Evolutionary conservation across 2,113 vertebrate genomes (phyloP), one percentile per base, ranked within the genome.

Genomic region (Porphyrio hochstetteri): DNA sequence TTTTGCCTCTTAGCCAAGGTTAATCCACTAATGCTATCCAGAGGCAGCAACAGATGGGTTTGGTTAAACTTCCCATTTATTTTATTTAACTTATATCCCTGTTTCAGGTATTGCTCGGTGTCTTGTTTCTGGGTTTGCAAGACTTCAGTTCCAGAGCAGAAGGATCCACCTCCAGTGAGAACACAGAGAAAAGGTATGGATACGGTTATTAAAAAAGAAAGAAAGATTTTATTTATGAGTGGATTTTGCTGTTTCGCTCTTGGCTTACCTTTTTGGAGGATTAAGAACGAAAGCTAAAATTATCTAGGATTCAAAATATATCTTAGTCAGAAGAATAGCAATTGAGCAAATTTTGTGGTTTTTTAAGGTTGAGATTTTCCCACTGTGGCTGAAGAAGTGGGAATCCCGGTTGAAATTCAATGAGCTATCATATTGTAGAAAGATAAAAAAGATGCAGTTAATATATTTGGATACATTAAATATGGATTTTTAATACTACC

Each of bases 31-130:
- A 3, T 11, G 16, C 29, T 11, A 17, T n/a, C 8, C 23, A 56
- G 48, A 72, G 28, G 29, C 4, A 67, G 14, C 44, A 88, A 29
- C 13, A 38, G 9, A 16, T 3, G 9, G 2, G 1, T 1, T 70
- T 59, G 2, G 2, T 63, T n/a, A 42, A 10, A 8, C 5, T 17
- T 68, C 76, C 28, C 19, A 10, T 85, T 82, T 80, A 28, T 75
- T 71, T 21, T 60, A 24, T 83, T 69, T 80, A 33, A 48, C 2
- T 86, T 65, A 16, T 53, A 24, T 6, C 7, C 27, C 13, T 56
- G 3, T 72, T 86, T 88, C 21, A 53, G n/a, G n/a, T 29, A 10
- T 59, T 81, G 12, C 6, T 70, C 0, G 0, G 2, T 52, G 27
- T 72, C 13, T 60, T 88, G 63, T 76, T 23, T 56, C 6, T 85